These are phyloP conservation scores for Xyliphius kryptos DNA, from an alignment of 2,113 vertebrate genomes.

Conservation along the genomic window DNA sequence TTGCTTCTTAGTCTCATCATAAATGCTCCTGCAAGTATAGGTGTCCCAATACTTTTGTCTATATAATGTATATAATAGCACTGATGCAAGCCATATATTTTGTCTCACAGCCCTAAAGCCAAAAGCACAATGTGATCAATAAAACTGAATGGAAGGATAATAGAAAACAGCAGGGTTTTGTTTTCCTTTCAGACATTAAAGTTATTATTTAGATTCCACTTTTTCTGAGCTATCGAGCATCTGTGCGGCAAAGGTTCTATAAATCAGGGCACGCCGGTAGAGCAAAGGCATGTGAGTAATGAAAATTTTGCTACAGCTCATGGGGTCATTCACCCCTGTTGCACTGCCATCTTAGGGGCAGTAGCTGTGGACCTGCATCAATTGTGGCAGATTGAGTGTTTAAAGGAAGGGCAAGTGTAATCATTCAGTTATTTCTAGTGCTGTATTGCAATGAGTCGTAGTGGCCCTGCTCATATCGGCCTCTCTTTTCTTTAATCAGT, in stretches of 20 bases:
- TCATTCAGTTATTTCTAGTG: conserved; percentile 3
- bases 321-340: conserved; percentile 25
- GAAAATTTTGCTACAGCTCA: conserved; percentile 30
- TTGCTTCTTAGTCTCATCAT: too few species aligned
- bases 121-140: conserved; percentile 9
- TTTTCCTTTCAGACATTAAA: conserved; percentile 21
- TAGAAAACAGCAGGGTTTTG: conserved; percentile 16
- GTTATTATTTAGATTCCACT: conserved; percentile 24
- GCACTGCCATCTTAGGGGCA: background rate
- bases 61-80: background rate
- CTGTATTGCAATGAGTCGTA: background rate
- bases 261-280: conserved; percentile 31
- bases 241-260: conserved; percentile 29
- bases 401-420: conserved; percentile 8
- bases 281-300: conserved; percentile 35
- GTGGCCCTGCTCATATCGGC: conserved; percentile 1
- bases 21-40: too few species aligned
- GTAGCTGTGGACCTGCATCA: conserved; percentile 1
- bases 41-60: too few species aligned
- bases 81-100: conserved; percentile 4
- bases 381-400: conserved; percentile 10
- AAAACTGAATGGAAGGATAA: background rate
- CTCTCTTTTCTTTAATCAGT: conserved; percentile 14
- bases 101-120: background rate
- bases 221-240: conserved; percentile 24